Percentiles rank a stretch among this genome's conserved stretches.
phyloP scores from a whole-genome alignment of 2,113 vertebrate species.

The Danionella cerebrum region DNA sequence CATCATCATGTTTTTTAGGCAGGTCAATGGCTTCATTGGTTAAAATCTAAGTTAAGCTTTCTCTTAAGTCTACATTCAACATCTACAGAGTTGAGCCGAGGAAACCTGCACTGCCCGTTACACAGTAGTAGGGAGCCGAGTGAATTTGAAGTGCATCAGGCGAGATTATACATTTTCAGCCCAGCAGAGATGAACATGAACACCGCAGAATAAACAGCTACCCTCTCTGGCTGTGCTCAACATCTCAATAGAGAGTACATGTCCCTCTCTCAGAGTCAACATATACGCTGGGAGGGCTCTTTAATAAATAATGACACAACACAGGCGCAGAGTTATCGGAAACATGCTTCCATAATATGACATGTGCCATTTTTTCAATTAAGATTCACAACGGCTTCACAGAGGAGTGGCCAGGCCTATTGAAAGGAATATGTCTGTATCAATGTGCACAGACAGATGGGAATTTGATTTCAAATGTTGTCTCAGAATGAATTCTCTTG shows the following conservation, averaged over 20 bases:
- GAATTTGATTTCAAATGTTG: conserved; percentile 51
- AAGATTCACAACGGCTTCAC: conserved; percentile 51
- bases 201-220: conserved; percentile 5
- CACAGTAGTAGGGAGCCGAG: background rate
- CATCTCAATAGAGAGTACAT: conserved; percentile 37
- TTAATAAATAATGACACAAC: conserved; percentile 47
- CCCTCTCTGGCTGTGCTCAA: conserved; percentile 1
- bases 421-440: conserved; percentile 30
- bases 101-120: background rate
- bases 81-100: conserved; percentile 3
- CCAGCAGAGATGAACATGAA: background rate
- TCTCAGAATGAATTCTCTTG: conserved; percentile 47
- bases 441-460: conserved; percentile 39
- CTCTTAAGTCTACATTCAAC: background rate
- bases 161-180: background rate
- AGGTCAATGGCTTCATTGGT: too few relatives aligned
- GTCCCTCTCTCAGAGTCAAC: conserved; percentile 24
- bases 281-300: conserved; percentile 25
- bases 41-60: background rate
- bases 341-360: conserved; percentile 53
- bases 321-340: conserved; percentile 36
- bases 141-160: background rate
- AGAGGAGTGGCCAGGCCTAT: conserved; percentile 12
- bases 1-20: too few relatives aligned
- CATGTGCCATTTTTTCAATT: conserved; percentile 50